phyloP scores from a whole-genome alignment of 2,113 vertebrate species.

The Grammomys dolichurus region DNA sequence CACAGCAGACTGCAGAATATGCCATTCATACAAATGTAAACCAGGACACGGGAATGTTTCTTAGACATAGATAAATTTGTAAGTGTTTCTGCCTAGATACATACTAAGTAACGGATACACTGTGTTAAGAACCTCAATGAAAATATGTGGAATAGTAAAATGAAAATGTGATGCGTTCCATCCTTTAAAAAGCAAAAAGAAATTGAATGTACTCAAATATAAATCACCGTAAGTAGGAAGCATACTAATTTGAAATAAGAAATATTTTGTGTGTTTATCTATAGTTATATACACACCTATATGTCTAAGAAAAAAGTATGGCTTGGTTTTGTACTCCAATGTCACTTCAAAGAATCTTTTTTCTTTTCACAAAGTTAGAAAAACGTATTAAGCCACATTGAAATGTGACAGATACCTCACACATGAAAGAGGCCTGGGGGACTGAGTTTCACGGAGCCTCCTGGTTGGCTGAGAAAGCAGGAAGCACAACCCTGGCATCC shows the following conservation, averaged over 20 bases:
- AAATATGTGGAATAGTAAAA: slow-evolving; percentile 87
- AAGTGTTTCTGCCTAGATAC: slow-evolving; percentile 86
- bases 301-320: slow-evolving; percentile 88
- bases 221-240: slow-evolving; percentile 87
- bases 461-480: slow-evolving; percentile 21
- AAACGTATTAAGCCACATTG: slow-evolving; percentile 84
- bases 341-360: slow-evolving; percentile 85
- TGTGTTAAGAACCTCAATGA: slow-evolving; percentile 84
- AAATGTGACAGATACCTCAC: slow-evolving; percentile 80
- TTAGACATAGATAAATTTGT: slow-evolving; percentile 83
- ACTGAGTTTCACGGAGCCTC: slow-evolving; percentile 71
- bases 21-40: slow-evolving; percentile 96
- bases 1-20: slow-evolving; percentile 92
- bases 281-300: slow-evolving; percentile 85
- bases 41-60: slow-evolving; percentile 89
- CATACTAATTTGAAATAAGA: slow-evolving; percentile 87
- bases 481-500: neutral
- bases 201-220: slow-evolving; percentile 86
- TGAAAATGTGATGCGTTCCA: slow-evolving; percentile 83
- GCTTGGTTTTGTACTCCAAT: slow-evolving; percentile 87
- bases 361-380: slow-evolving; percentile 82
- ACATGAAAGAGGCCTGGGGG: slow-evolving; percentile 67
- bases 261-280: slow-evolving; percentile 86
- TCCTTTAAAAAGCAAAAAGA: slow-evolving; percentile 87
- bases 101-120: slow-evolving; percentile 86